Base-by-base conservation (phyloP, 2,113 vertebrate genomes). In the Callionymus lyra region DNA sequence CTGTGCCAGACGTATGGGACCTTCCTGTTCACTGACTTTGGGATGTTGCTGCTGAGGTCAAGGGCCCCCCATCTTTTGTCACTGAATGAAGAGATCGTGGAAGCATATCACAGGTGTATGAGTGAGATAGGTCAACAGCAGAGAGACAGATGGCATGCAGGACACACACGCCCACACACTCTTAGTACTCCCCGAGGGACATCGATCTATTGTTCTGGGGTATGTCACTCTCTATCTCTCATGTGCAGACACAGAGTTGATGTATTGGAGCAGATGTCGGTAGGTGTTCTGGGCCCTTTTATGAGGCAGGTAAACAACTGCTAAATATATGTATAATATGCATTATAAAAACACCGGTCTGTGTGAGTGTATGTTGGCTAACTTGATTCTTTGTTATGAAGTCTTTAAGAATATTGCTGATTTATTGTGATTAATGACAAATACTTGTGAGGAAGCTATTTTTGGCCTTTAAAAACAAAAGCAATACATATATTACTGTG, bases 141-240 rank as follows among this genome's bases (percentile, higher is more conserved):
- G 49, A 46, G 45, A 80, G 74, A 78, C 77, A 82, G 77, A 75
- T 76, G 74, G 72, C 57, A 33, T 10, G 11, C 47, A 41, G 41
- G 38, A 47, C 52, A 51, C 10, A 21, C 44, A 39, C 53, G 59
- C 44, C 50, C 63, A 74, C 65, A 69, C 70, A 65, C 62, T 77
- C 66, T 38, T 73, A 65, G 65, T 64, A 62, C 63, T 75, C 76
- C 67, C 79, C 73, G 69, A 75, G 76, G 76, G 69, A 80, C 72
- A 61, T 56, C 56, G 61, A 72, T 77, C 60, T 58, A 74, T 79
- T 78, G 80, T 80, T 6, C 60, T 63, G 56, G 52, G 41, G 51
- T 42, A 47, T 59, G 66, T 66, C 59, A 50, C 47, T 36, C 52
- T 56, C 40, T 17, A 41, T 54, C 12, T 41, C 42, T 44, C 39